Conservation (phyloP, 2,113 vertebrate species). For the Channa argus region DNA sequence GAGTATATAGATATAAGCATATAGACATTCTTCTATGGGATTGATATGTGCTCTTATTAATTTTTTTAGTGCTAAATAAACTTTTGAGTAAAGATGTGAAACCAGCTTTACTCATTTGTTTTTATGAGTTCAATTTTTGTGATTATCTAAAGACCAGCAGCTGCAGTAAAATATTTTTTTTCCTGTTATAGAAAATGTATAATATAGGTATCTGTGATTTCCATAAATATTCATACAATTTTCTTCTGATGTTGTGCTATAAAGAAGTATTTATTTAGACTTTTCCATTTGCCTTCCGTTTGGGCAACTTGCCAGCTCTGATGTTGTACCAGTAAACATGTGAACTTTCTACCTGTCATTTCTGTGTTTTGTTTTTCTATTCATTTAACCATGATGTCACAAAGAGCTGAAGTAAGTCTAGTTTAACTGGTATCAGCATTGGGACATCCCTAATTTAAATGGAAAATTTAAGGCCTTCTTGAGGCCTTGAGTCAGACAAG, state of each 20-base stretch:
- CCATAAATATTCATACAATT: neutral
- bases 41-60: neutral
- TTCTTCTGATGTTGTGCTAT: neutral
- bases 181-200: neutral
- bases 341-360: too few species aligned
- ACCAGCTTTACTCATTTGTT: neutral
- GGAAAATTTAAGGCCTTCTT: too few species aligned
- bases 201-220: neutral
- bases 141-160: neutral
- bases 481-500: too few species aligned
- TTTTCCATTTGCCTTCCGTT: neutral
- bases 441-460: too few species aligned
- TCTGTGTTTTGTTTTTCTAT: too few species aligned
- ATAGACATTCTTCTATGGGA: neutral
- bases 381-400: too few species aligned
- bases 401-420: too few species aligned
- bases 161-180: neutral
- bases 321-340: neutral
- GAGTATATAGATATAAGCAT: too few species aligned
- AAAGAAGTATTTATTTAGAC: neutral
- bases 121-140: too few species aligned
- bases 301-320: neutral
- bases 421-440: too few species aligned
- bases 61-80: neutral
- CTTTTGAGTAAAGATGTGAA: neutral